phyloP scores from a whole-genome alignment of 2,113 vertebrate genomes.

The Sinocyclocheilus maitianheensis region DNA sequence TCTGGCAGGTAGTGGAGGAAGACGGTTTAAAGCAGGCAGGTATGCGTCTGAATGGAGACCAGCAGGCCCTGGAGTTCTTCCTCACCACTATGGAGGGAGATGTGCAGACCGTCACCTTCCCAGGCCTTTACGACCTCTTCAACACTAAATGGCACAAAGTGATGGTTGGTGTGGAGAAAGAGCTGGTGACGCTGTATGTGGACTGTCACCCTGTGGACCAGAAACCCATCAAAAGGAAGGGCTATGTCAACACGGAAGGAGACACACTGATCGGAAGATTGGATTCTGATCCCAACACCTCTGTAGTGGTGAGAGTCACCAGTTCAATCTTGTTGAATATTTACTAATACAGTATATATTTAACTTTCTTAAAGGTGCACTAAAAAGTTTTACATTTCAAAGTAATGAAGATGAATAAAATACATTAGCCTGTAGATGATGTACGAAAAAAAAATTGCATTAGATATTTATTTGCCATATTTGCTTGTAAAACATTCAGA shows the following conservation, averaged over 20 bases:
- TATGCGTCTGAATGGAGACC: conserved; percentile 78
- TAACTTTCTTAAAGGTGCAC: not conserved
- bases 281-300: conserved; percentile 74
- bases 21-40: conserved; percentile 77
- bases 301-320: conserved; percentile 77
- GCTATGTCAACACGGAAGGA: conserved; percentile 77
- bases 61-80: conserved; percentile 81
- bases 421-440: not conserved
- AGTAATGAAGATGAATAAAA: no score
- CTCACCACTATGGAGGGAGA: conserved; percentile 76
- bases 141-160: conserved; percentile 85
- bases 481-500: no score
- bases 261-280: conserved; percentile 80
- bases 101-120: conserved; percentile 78
- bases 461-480: no score
- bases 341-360: no score
- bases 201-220: conserved; percentile 80
- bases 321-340: no score
- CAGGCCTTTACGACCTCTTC: conserved; percentile 78
- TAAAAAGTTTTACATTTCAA: not conserved
- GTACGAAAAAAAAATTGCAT: no score
- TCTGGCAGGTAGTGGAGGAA: conserved; percentile 81
- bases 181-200: conserved; percentile 78
- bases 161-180: conserved; percentile 79
- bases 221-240: conserved; percentile 79